These are phyloP conservation scores for Parthenolecanium corni DNA, from an alignment of 2,888 invertebrate species.

Conservation along the genomic window DNA sequence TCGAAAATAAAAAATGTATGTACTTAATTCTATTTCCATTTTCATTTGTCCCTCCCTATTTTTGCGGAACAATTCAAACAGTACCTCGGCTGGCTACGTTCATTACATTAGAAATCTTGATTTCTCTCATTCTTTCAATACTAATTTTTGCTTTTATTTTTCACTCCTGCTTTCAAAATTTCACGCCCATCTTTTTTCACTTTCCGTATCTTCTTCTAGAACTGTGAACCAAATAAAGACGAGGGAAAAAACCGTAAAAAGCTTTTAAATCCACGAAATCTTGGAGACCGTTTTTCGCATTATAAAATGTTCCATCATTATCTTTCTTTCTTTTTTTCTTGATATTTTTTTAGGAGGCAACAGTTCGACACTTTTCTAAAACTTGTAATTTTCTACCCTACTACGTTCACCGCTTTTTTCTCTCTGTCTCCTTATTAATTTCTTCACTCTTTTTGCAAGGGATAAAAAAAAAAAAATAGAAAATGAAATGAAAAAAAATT, in stretches of 20 bases:
- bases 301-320: constrained; percentile 20
- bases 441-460: not conserved
- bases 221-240: not conserved
- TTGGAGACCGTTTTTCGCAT: not conserved
- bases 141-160: not conserved
- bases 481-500: not conserved
- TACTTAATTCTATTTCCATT: no score
- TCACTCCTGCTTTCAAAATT: not conserved
- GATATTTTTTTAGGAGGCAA: not conserved
- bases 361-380: constrained; percentile 18
- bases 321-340: constrained; percentile 2
- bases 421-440: constrained; percentile 16
- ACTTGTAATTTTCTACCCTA: constrained; percentile 23
- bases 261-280: not conserved
- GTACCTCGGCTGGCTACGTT: no score
- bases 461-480: not conserved
- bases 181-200: not conserved
- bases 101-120: not conserved
- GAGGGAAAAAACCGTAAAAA: constrained; percentile 2
- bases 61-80: no score
- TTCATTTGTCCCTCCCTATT: no score
- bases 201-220: no score
- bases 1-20: no score
- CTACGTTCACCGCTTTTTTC: not conserved
- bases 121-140: not conserved